Base-by-base conservation (phyloP, 2,113 vertebrate genomes). In the Narcine bancroftii region DNA sequence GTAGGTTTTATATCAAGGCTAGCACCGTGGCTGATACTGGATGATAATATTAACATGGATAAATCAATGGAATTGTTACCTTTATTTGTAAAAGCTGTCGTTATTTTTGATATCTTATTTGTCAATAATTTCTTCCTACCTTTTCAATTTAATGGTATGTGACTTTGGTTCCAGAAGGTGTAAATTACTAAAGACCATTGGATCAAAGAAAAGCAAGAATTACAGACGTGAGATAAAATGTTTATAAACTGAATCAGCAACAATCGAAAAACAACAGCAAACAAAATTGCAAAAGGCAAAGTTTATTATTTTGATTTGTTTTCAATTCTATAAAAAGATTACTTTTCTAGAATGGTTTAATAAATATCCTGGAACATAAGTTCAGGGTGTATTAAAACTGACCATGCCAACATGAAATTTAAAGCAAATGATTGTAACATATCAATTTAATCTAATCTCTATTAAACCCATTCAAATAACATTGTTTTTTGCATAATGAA, bases 391-490 rank as follows among this genome's bases (percentile, higher is more conserved):
- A 29, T 53, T 81, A 65, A 89, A 21, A 3, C 56, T 66, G 56
- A 91, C 7, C 10, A 63, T 42, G 24, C 24, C 29, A 21, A 66
- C n/a, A 11, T 36, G 36, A 66, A 42, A 66, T 71, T 66, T 17
- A 26, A 29, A 69, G 29, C 3, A 91, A 42, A 0, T 47, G 4
- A 69, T 71, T 66, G 63, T 69, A 69, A 91, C 29, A 45, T 45
- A 45, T 91, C 24, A 71, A 91, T 69, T 91, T 5, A 69, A 29
- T 91, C 39, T 91, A 45, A 91, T 69, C 10, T 71, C 69, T 92
- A 91, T 92, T 93, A 93, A 15, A 15, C 9, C 17, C 60, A 63
- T 15, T 63, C 60, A 4, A 63, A 15, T 15, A 63, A 63, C 60
- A 63, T 7, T 15, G 17, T 69, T 69, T 69, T 69, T 63, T 63